Conservation (phyloP, 1,140 invertebrate genomes). For the Maconellicoccus hirsutus region DNA sequence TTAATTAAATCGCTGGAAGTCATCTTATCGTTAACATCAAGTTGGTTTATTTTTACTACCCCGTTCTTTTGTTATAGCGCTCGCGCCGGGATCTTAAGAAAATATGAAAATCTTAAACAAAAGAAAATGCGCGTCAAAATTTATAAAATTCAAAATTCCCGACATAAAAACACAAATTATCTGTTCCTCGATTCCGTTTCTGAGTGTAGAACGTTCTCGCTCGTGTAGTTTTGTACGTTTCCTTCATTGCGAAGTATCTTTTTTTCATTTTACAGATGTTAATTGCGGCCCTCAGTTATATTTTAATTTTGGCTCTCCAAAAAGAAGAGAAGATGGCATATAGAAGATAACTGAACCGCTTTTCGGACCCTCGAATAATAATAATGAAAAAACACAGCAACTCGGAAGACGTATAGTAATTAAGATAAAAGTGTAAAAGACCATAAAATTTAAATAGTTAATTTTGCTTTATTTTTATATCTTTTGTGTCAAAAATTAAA, state of each 20-base stretch:
- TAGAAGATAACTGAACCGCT: slow-evolving; percentile 18
- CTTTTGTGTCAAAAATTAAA: not conserved
- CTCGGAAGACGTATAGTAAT: not conserved
- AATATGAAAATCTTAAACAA: not conserved
- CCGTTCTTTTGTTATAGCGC: not conserved
- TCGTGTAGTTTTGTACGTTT: too few relatives aligned
- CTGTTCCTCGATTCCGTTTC: not conserved
- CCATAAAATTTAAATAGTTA: not conserved
- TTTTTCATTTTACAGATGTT: slow-evolving; percentile 41
- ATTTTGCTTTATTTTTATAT: not conserved
- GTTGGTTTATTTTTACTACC: not conserved
- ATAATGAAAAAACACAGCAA: not conserved
- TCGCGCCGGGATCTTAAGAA: not conserved
- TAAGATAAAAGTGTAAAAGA: slow-evolving; percentile 20
- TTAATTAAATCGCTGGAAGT: not conserved
- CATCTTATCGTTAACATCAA: not conserved
- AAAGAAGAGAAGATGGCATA: slow-evolving; percentile 48
- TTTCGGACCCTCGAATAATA: not conserved
- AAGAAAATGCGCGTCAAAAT: not conserved
- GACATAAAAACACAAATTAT: not conserved
- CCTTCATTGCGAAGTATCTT: not conserved
- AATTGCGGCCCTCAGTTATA: slow-evolving; percentile 49
- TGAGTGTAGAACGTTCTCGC: not conserved
- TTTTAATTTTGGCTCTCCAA: slow-evolving; percentile 54
- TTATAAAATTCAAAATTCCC: not conserved